A percentile compares a stretch with the other conserved stretches of the same genome.
Conservation (phyloP, 2,113 vertebrate genomes). For the Orthonyx spaldingii region DNA sequence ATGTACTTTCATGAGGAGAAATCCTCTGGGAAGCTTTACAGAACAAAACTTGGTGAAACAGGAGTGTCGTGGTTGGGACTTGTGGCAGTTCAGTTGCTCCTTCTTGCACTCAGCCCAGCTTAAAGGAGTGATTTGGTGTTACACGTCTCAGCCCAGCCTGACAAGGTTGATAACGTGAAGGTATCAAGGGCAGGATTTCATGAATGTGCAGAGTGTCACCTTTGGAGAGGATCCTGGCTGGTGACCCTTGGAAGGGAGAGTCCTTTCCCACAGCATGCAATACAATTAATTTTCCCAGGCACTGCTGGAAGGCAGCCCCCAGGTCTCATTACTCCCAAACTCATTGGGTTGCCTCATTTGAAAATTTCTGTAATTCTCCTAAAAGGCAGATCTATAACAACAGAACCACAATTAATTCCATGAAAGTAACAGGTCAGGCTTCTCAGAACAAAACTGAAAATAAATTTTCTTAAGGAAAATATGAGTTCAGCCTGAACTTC, state of each 20-base stretch:
- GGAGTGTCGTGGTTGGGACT: not conserved
- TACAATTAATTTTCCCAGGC: not conserved
- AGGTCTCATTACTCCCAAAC: not conserved
- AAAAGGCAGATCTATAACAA: not conserved
- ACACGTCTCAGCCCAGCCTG: not conserved
- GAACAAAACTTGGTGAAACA: not conserved
- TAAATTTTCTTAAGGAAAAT: not conserved
- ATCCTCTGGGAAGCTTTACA: not conserved
- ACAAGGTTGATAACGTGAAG: not conserved
- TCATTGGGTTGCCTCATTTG: not conserved
- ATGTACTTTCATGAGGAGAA: not conserved
- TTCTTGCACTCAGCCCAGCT: not conserved
- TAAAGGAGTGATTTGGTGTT: not conserved
- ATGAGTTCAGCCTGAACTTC: not conserved
- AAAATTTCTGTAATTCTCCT: not conserved
- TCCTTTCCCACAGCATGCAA: not conserved
- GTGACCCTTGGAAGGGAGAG: not conserved
- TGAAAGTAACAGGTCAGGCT: not conserved
- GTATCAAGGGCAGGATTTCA: not conserved
- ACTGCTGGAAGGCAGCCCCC: not conserved
- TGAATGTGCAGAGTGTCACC: not conserved
- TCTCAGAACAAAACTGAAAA: not conserved
- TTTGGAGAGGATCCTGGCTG: not conserved
- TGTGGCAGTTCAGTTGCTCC: not conserved
- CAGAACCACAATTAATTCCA: not conserved